These are phyloP conservation scores for Elaeidobius kamerunicus DNA, from an alignment of 2,888 invertebrate genomes.

Conservation along the genomic window DNA sequence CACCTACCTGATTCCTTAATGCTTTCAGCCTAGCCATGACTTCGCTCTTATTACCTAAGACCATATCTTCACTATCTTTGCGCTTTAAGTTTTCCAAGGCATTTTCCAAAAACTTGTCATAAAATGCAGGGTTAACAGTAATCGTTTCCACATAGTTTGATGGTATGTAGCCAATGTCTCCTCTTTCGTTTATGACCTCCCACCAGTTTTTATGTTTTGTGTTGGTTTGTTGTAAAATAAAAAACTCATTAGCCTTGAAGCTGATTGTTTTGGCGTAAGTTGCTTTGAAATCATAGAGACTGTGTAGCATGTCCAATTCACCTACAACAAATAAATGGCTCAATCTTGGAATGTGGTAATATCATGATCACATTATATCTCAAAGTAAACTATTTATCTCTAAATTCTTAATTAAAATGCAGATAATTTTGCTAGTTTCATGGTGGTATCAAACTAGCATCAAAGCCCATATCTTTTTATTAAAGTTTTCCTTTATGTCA, in stretches of 20 bases:
- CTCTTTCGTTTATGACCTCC: conserved; percentile 81
- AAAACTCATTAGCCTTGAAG: conserved; percentile 76
- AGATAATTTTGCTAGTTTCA: too few species aligned
- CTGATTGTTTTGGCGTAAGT: conserved; percentile 80
- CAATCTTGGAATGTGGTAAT: too few species aligned
- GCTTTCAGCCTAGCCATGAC: conserved; percentile 55
- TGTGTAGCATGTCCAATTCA: conserved; percentile 77
- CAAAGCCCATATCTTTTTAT: too few species aligned
- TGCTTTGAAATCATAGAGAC: conserved; percentile 80
- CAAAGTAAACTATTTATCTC: too few species aligned
- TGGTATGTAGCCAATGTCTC: conserved; percentile 81
- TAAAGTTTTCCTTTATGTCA: too few species aligned
- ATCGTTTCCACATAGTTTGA: conserved; percentile 81
- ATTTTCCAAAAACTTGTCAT: conserved; percentile 68
- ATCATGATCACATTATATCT: too few species aligned
- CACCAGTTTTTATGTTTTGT: conserved; percentile 84
- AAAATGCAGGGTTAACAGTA: conserved; percentile 70
- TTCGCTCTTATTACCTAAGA: conserved; percentile 58
- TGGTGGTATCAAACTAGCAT: too few species aligned
- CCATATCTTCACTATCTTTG: conserved; percentile 35
- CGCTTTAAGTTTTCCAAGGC: conserved; percentile 55
- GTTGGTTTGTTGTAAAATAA: conserved; percentile 74
- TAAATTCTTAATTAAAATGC: too few species aligned
- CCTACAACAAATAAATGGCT: conserved; percentile 56
- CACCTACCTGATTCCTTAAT: conserved; percentile 58